A percentile compares a stretch with the other conserved stretches of the same genome.
phyloP scores from a whole-genome alignment of 1,140 invertebrate species.

The Archegozetes longisetosus region DNA sequence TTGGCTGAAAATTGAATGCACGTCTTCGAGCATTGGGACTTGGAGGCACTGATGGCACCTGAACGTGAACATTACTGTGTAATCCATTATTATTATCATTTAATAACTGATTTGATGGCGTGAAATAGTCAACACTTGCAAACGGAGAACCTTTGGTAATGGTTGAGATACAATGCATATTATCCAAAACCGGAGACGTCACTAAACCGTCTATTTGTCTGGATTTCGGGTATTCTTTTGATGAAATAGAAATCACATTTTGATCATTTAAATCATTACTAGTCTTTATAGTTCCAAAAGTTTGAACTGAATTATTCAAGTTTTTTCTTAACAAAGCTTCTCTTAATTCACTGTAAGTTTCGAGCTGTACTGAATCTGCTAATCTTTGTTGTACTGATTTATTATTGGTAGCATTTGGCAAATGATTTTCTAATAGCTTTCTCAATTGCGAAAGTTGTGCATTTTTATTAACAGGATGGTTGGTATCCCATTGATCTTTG shows the following conservation, averaged over 20 bases:
- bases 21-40: conserved; percentile 47
- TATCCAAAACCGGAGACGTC: background rate
- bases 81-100: background rate
- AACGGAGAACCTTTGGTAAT: background rate
- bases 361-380: background rate
- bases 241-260: background rate
- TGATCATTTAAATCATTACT: background rate
- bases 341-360: background rate
- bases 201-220: background rate
- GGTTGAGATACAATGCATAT: background rate
- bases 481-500: background rate
- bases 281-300: background rate
- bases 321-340: background rate
- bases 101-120: too few relatives aligned
- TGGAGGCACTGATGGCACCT: conserved; percentile 32
- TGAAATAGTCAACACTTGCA: background rate
- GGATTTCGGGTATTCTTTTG: background rate
- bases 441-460: conserved; percentile 52
- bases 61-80: conserved; percentile 11
- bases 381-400: background rate
- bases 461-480: conserved; percentile 10
- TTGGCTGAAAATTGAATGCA: conserved; percentile 65
- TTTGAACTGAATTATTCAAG: background rate
- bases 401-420: conserved; percentile 22
- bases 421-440: conserved; percentile 49